Conservation (phyloP, 2,113 vertebrate species). For the Tricholaema leucomelas region DNA sequence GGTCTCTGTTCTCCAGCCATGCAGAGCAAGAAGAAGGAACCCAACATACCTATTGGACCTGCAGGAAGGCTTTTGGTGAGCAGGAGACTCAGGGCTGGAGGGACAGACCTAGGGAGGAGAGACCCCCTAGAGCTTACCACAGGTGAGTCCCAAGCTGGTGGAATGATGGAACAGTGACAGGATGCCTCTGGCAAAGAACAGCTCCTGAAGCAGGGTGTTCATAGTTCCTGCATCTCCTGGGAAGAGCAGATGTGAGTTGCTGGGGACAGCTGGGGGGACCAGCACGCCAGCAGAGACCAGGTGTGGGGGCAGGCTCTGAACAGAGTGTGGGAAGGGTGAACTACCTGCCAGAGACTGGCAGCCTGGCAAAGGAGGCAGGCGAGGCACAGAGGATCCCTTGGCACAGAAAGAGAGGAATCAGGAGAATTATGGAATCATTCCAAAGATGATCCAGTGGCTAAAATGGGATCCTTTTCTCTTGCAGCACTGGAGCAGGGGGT, state of each 20-base stretch:
- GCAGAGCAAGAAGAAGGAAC: neutral
- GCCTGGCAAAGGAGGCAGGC: neutral
- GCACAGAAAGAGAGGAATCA: neutral
- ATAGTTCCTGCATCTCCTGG: neutral
- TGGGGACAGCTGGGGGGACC: neutral
- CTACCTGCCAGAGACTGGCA: neutral
- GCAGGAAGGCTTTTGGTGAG: neutral
- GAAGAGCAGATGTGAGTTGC: neutral
- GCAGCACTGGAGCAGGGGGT: neutral
- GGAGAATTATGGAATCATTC: neutral
- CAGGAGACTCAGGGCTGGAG: neutral
- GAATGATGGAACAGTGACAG: neutral
- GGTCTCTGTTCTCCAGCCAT: neutral
- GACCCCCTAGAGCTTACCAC: neutral
- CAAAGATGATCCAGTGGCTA: neutral
- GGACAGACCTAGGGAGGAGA: too few relatives aligned
- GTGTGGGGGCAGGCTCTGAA: neutral
- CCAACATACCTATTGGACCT: neutral
- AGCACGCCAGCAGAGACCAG: neutral
- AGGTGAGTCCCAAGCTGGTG: neutral
- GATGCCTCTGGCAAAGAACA: neutral
- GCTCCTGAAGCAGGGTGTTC: rapidly evolving
- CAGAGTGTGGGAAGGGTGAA: neutral
- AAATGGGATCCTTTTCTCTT: neutral
- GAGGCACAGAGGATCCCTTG: neutral